Evolutionary conservation across 2,797 vertebrate species (phyloP), one percentile per base, ranked within the genome.

Genomic region (Malacoraja senta): DNA sequence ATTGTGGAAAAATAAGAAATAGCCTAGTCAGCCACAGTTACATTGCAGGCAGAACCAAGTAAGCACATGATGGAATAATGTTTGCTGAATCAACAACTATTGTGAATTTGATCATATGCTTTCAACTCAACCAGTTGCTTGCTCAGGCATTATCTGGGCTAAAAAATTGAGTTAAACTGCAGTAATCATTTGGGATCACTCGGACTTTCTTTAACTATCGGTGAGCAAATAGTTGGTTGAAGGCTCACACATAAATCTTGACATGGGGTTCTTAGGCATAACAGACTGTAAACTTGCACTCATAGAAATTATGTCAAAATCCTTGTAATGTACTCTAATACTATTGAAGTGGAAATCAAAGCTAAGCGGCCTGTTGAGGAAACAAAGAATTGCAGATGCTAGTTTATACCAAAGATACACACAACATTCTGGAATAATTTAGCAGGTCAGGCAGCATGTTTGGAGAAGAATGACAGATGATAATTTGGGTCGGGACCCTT

Each of bases 31-130:
- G 84, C 84, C 32, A 21, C 83, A 88, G 35, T 68, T 35, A 68
- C 7, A 7, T 21, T 68, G 61, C 63, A 88, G 61, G 84, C 61
- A 68, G 84, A 88, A 68, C 15, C 65, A 35, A 35, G n/a, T 68
- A 17, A 35, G 21, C 84, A 35, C n/a, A 88, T 68, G 61, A 68
- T 88, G 29, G 4, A 88, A 63, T 68, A 68, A 88, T 3, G 61
- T 68, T 88, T 88, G 84, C 84, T 88, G 84, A 88, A 65, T 35
- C n/a, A 68, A n/a, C 84, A 68, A 7, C 68, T 35, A 88, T 32
- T 68, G 29, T 68, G 61, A 1, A 32, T 68, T 88, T 68, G 63
- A 19, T 9, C 17, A 68, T 21, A 8, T 83, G 2, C 2, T 24
- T 32, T 68, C 61, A 88, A 88, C 32, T 68, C 21, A 8, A 88